A percentile compares a stretch with the other conserved stretches of the same genome.
These are phyloP conservation scores for Gallinago jamesoni DNA, from an alignment of 2,113 vertebrate genomes.

Conservation along the genomic window DNA sequence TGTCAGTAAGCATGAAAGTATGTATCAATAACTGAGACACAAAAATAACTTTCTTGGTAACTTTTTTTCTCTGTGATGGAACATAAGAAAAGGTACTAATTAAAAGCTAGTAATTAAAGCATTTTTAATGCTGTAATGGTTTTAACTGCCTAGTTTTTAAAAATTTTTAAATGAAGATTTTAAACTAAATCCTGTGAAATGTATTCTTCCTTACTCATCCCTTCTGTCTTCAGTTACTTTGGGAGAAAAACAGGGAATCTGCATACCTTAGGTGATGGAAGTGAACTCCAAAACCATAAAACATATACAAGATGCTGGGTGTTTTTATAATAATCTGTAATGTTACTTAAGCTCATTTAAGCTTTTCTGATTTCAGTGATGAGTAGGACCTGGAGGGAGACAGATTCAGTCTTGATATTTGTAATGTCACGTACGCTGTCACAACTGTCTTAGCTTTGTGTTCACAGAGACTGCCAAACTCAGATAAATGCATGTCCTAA, in stretches of 20 bases:
- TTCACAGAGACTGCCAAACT: neutral
- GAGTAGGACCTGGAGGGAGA: neutral
- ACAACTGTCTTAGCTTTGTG: neutral
- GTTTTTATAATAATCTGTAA: neutral
- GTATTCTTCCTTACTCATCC: neutral
- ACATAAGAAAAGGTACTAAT: neutral
- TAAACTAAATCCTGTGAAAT: neutral
- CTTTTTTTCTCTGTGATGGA: neutral
- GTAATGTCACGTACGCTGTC: no score
- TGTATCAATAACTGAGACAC: neutral
- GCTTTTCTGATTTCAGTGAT: neutral
- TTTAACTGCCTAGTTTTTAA: neutral
- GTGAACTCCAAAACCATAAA: neutral
- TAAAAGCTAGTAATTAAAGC: no score
- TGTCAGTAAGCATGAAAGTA: neutral
- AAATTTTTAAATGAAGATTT: neutral
- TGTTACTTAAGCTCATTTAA: neutral
- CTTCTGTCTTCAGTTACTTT: neutral
- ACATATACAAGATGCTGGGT: accelerated
- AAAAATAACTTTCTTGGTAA: neutral
- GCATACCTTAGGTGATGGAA: neutral
- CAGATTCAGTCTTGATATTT: neutral
- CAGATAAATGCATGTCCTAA: neutral
- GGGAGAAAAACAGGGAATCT: neutral
- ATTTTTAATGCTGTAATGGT: neutral